Evolutionary conservation across 92 coral and sea anemone genomes (phyloP), one percentile per base, ranked within the genome.

Genomic region (Phymanthus crucifer): DNA sequence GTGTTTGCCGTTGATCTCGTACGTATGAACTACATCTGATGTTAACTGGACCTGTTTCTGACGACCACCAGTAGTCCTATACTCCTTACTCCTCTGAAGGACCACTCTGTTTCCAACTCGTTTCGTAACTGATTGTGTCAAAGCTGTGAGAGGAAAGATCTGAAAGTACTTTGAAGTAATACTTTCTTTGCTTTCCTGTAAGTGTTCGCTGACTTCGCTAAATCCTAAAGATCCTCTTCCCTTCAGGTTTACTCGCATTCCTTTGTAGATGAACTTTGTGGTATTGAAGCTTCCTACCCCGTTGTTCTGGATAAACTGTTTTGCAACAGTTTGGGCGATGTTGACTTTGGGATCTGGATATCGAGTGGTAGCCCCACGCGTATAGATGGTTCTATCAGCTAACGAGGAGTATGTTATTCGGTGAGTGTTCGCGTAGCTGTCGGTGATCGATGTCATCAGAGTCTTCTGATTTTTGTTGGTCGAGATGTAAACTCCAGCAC

Each of bases 271-370:
- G 33, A 24, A 79, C 40, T 47, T 32, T 27, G 83, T 79, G 31
- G 67, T 79, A 38, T 79, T 79, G 29, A 79, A 21, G 18, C 83
- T 69, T 13, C 83, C 83, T 32, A 79, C 34, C 9, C 83, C 83
- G 37, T 79, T 78, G 56, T 70, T 67, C 58, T 78, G 83, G 24
- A 57, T 57, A 24, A 66, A 66, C 27, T 78, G 72, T 35, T 78
- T 78, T 32, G 67, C 74, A 11, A 78, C 75, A 33, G 83, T 67
- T 67, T 78, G 83, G 9, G 83, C 83, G 37, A 78, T 67, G 38
- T 78, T 78, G 12, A 78, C 83, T 67, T 78, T 78, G 19, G 83
- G 83, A 37, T 78, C 68, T 37, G 83, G 83, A 67, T 78, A 78
- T 21, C 65, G 13, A 17, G 46, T 40, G 32, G 38, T 58, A 32